A percentile compares a stretch with the other conserved stretches of the same genome.
phyloP scores from a whole-genome alignment of 53 echinoderm and acorn worm genomes.

The Zoroaster sp. region DNA sequence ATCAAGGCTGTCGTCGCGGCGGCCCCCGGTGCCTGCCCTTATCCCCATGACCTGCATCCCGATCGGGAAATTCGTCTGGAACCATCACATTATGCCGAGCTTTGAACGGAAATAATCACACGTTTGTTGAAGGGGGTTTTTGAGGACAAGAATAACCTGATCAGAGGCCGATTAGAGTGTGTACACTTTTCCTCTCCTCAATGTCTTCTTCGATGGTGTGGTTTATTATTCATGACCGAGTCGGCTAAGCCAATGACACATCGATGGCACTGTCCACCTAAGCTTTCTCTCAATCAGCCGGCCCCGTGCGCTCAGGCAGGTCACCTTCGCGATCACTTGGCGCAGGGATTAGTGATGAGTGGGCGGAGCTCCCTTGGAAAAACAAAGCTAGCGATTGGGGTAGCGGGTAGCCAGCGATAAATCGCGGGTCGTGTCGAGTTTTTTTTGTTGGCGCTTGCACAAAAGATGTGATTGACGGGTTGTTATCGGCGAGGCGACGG shows the following conservation, averaged over 20 bases:
- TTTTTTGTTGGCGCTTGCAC: conserved; percentile 37
- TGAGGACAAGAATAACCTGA: background rate
- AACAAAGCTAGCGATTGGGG: conserved; percentile 53
- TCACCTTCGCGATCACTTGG: conserved; percentile 28
- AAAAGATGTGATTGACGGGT: conserved; percentile 55
- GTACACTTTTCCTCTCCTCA: background rate
- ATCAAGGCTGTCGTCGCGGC: background rate
- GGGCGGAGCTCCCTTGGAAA: conserved; percentile 51
- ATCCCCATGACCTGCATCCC: background rate
- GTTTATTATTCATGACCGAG: conserved; percentile 42
- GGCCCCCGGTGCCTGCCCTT: background rate
- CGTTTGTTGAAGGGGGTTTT: background rate
- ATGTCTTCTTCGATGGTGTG: background rate
- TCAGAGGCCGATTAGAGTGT: background rate
- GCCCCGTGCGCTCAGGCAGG: conserved; percentile 28
- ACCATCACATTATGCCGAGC: background rate
- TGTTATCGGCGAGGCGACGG: conserved; percentile 57
- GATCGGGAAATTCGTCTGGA: background rate
- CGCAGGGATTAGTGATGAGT: conserved; percentile 41
- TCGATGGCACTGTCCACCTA: background rate
- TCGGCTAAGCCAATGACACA: conserved; percentile 11
- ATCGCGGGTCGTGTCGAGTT: conserved; percentile 5
- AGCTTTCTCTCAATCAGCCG: background rate
- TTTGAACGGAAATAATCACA: conserved; percentile 13
- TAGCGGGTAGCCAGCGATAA: conserved; percentile 29